Percentiles rank a stretch among this genome's conserved stretches.
These are phyloP conservation scores for Progne subis DNA, from an alignment of 2,113 vertebrate species.

Conservation along the genomic window DNA sequence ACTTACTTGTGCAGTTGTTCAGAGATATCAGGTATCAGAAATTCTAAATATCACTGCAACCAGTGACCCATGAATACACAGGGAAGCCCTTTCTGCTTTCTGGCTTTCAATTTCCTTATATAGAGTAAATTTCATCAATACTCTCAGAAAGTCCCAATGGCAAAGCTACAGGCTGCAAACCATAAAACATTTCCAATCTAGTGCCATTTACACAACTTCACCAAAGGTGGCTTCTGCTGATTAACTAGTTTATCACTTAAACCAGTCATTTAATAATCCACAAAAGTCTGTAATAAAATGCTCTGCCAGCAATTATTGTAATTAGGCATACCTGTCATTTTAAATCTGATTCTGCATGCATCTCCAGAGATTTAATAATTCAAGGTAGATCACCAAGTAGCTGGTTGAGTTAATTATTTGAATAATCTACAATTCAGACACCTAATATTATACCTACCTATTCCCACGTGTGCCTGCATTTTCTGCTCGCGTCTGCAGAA, in stretches of 20 bases:
- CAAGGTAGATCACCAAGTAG: slow-evolving; percentile 37
- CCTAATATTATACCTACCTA: background rate
- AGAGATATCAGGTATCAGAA: background rate
- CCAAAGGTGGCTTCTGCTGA: background rate
- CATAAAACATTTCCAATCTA: background rate
- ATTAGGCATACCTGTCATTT: slow-evolving; percentile 40
- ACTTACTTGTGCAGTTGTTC: background rate
- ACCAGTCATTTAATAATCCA: background rate
- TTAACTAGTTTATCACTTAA: slow-evolving; percentile 25
- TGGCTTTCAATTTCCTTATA: background rate
- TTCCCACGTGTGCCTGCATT: background rate
- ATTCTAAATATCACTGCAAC: background rate
- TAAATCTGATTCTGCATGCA: background rate
- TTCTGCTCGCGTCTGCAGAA: background rate
- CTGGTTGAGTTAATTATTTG: slow-evolving; percentile 40
- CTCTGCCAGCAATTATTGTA: background rate
- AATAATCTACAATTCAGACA: slow-evolving; percentile 13
- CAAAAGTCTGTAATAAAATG: slow-evolving; percentile 9
- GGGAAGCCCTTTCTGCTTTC: background rate
- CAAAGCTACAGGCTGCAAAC: background rate
- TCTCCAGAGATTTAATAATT: slow-evolving; percentile 31
- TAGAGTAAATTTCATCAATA: background rate
- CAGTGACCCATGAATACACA: background rate
- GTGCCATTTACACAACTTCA: background rate
- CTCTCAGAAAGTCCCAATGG: background rate